Conservation (phyloP, 2,113 vertebrate species). For the Corvus moneduloides region DNA sequence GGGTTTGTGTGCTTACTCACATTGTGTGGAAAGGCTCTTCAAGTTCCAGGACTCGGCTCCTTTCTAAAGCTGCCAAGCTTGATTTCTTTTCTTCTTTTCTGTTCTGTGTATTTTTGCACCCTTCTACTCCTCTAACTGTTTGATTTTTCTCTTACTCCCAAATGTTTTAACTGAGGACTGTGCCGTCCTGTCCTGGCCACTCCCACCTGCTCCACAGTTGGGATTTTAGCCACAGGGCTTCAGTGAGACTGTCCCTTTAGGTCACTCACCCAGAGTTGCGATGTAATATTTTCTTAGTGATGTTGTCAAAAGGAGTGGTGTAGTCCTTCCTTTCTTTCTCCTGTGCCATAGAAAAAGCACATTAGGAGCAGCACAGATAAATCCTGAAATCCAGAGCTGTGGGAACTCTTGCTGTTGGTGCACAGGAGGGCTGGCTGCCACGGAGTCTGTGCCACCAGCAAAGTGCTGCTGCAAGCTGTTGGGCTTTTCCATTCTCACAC, state of each 20-base stretch:
- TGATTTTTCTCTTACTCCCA: neutral
- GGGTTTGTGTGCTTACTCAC: neutral
- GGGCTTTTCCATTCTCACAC: neutral
- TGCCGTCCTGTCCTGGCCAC: neutral
- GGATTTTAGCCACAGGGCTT: neutral
- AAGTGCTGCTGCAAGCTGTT: neutral
- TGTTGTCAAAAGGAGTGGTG: neutral
- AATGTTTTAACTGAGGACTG: neutral
- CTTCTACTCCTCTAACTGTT: neutral
- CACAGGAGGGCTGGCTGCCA: neutral
- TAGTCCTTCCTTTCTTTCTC: neutral
- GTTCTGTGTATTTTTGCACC: fast-evolving
- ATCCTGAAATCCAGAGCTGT: neutral
- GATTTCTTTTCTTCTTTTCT: neutral
- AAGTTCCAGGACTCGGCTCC: neutral
- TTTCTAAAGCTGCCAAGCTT: neutral
- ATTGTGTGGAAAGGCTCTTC: neutral
- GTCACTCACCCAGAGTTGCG: neutral
- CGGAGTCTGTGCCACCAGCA: fast-evolving
- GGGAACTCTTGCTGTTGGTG: neutral
- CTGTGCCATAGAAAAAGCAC: neutral
- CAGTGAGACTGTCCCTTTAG: neutral
- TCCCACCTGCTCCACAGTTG: neutral
- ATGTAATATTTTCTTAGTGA: neutral
- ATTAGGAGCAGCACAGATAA: neutral